Evolutionary conservation across 2,797 vertebrate species (phyloP).

Genomic region (Nasua narica): DNA sequence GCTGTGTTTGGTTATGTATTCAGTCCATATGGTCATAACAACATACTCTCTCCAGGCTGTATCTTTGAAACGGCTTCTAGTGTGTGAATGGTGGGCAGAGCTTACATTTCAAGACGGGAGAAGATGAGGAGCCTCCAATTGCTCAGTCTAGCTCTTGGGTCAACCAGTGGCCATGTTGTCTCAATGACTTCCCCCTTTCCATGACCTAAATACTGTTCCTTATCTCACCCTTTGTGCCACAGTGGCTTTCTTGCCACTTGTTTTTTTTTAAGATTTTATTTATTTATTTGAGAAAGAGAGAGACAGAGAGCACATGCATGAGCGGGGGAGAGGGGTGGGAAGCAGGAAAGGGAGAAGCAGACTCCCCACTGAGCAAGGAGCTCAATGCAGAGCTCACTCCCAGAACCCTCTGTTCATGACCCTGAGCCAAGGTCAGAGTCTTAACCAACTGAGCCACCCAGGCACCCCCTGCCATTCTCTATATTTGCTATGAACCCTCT

Average conservation of each 20-base stretch:
- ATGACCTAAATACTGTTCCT: neutral
- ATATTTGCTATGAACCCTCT: neutral
- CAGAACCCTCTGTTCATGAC: neutral
- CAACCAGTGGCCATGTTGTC: neutral
- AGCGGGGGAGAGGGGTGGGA: neutral
- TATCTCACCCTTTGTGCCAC: accelerated
- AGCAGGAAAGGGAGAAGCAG: neutral
- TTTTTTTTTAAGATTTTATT: neutral
- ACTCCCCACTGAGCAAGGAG: neutral
- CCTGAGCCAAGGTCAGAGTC: neutral
- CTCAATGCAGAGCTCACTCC: neutral
- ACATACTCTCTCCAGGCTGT: neutral
- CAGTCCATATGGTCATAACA: neutral
- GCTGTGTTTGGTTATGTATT: neutral
- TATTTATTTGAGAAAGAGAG: neutral
- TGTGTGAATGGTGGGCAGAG: neutral
- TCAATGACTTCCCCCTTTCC: neutral
- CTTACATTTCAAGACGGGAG: no score
- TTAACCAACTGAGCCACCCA: neutral
- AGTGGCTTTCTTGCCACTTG: neutral
- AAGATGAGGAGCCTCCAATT: neutral
- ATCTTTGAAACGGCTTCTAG: neutral
- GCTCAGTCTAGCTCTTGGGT: neutral
- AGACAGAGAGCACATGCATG: neutral
- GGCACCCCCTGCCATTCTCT: neutral